phyloP scores from a whole-genome alignment of 2,888 invertebrate genomes.

The Cheilosia pagana region DNA sequence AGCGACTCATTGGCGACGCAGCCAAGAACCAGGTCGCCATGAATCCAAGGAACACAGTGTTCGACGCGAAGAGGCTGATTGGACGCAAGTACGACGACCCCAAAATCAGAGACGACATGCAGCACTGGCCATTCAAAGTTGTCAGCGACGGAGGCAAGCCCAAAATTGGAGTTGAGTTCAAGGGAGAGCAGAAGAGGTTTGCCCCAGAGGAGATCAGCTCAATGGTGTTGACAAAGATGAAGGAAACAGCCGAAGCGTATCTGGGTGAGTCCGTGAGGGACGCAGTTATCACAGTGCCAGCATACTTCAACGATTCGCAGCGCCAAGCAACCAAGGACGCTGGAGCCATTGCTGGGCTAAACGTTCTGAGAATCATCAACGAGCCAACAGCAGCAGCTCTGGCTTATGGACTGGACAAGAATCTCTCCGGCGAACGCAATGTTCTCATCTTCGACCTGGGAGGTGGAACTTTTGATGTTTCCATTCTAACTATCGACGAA shows the following conservation, averaged over 20 bases:
- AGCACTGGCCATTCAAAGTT: slow-evolving; percentile 97
- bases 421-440: slow-evolving; percentile 90
- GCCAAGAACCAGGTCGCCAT: slow-evolving; percentile 92
- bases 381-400: slow-evolving; percentile 96
- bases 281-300: slow-evolving; percentile 95
- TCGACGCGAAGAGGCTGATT: slow-evolving; percentile 96
- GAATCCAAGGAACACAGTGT: slow-evolving; percentile 94
- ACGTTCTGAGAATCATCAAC: slow-evolving; percentile 95
- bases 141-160: slow-evolving; percentile 91
- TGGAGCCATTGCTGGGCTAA: slow-evolving; percentile 94
- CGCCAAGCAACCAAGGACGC: slow-evolving; percentile 97
- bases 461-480: slow-evolving; percentile 97
- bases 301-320: slow-evolving; percentile 95
- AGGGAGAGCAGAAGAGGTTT: slow-evolving; percentile 94
- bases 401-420: slow-evolving; percentile 94
- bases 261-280: slow-evolving; percentile 92
- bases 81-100: slow-evolving; percentile 93
- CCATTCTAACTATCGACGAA: slow-evolving; percentile 96
- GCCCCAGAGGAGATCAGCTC: slow-evolving; percentile 96
- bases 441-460: slow-evolving; percentile 86
- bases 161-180: slow-evolving; percentile 92
- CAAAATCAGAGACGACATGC: slow-evolving; percentile 95
- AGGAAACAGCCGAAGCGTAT: slow-evolving; percentile 95
- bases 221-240: slow-evolving; percentile 97
- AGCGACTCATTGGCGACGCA: slow-evolving; percentile 91